Evolutionary conservation across 2,888 invertebrate genomes (phyloP).

Genomic region (Hylaea fasciaria): DNA sequence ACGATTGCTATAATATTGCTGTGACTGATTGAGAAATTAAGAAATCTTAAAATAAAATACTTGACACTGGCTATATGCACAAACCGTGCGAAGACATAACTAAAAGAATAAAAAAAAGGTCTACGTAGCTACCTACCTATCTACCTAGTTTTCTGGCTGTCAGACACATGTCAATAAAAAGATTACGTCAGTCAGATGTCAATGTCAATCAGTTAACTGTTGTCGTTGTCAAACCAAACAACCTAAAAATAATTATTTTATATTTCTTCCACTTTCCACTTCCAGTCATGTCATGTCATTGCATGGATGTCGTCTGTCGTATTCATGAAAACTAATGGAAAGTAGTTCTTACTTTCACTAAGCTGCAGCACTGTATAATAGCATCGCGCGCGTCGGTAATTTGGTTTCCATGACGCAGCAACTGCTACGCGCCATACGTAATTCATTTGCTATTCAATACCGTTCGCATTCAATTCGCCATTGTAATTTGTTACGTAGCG

Average conservation of each 20-base stretch:
- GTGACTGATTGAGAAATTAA: no score
- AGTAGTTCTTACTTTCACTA: conserved; percentile 43
- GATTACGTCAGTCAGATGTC: background rate
- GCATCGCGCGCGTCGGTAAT: conserved; percentile 45
- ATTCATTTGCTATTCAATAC: conserved; percentile 70
- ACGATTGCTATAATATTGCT: no score
- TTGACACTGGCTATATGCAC: no score
- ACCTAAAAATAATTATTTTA: no score
- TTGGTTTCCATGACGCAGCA: conserved; percentile 77
- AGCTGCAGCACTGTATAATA: background rate
- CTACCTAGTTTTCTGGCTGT: no score
- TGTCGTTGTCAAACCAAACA: conserved; percentile 30
- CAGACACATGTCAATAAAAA: background rate
- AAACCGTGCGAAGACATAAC: no score
- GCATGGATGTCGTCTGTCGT: conserved; percentile 26
- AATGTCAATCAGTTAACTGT: conserved; percentile 18
- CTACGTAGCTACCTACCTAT: no score
- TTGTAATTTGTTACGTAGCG: conserved; percentile 78
- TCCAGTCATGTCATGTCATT: no score
- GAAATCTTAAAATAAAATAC: no score
- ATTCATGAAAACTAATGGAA: conserved; percentile 21
- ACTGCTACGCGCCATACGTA: conserved; percentile 72
- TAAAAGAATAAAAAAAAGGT: no score
- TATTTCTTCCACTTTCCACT: no score
- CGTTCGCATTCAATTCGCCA: conserved; percentile 69